Evolutionary conservation across 2,797 vertebrate genomes (phyloP), one percentile per base, ranked within the genome.

Genomic region (Falco peregrinus): DNA sequence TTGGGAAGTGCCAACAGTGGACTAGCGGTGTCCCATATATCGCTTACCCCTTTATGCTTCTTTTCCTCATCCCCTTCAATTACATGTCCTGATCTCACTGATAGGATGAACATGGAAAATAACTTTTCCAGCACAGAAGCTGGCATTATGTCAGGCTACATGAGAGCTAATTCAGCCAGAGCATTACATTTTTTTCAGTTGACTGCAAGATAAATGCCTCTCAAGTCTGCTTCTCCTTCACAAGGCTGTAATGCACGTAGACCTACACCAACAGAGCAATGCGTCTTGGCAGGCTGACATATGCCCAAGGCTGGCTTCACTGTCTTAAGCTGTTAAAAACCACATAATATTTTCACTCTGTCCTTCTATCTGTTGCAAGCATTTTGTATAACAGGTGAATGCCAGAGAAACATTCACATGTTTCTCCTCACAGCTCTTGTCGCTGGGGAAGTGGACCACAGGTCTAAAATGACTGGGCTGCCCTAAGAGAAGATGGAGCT

Each of bases 41-140:
- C 11, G 18, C 37, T 21, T 41, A 60, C 3, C 13, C 26, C 22
- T 80, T 80, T 28, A 47, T 0, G 0, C 65, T 84, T 79, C 35
- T 86, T 84, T 54, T 84, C 50, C 41, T 77, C 19, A 25, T 5
- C 29, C 21, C 50, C 45, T 73, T 69, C 63, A 75, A 43, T 43
- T 65, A 35, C 28, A 33, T 9, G 24, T 65, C 59, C 47, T 69
- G 35, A 47, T 75, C 39, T 89, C 65, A n/a, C 17, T 10, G 7
- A 37, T 4, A 37, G 31, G 59, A 75, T 50, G 47, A 80, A 92
- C 78, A 63, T 0, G 2, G 15, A 19, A 26, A 71, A 67, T 31
- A 87, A 48, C 29, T 87, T 73, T 70, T 51, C 16, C 56, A 80
- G 53, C 56, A 85, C 51, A 76, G 63, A 79, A 86, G 41, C 26